A percentile compares a stretch with the other conserved stretches of the same genome.
Evolutionary conservation across 2,888 invertebrate genomes (phyloP).

Genomic region (Xestia xanthographa): DNA sequence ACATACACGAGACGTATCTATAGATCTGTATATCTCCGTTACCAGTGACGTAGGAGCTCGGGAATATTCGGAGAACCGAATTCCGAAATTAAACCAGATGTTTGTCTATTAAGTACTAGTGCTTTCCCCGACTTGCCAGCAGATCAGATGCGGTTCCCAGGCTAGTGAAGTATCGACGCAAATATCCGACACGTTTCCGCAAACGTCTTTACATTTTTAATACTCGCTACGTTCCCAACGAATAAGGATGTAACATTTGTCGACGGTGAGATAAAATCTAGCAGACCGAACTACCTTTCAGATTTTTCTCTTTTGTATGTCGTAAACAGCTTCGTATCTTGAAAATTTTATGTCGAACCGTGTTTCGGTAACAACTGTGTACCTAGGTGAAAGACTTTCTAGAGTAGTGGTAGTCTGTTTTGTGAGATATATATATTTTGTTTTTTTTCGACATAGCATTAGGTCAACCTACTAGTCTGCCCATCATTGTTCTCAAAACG

Average conservation of each 20-base stretch:
- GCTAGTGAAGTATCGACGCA: conserved; percentile 44
- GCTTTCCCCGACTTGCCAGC: conserved; percentile 17
- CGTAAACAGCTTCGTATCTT: conserved; percentile 47
- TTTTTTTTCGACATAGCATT: too few species aligned
- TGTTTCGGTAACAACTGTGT: conserved; percentile 22
- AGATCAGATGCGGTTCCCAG: conserved; percentile 37
- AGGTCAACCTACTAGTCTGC: conserved; percentile 1
- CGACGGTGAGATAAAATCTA: conserved; percentile 53
- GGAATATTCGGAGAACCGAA: conserved; percentile 40
- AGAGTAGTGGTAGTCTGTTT: conserved; percentile 2
- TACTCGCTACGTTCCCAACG: conserved; percentile 32
- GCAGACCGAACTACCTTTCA: conserved; percentile 38
- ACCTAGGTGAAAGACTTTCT: conserved; percentile 3
- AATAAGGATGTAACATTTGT: conserved; percentile 52
- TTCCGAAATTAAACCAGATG: conserved; percentile 42
- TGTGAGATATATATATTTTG: background rate
- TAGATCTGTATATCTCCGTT: conserved; percentile 17
- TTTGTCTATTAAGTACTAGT: conserved; percentile 32
- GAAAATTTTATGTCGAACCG: conserved; percentile 42
- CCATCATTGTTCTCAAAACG: background rate
- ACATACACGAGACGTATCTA: conserved; percentile 15
- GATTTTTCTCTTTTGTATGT: conserved; percentile 55
- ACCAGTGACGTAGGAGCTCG: background rate
- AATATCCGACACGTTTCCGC: conserved; percentile 47
- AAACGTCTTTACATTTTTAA: conserved; percentile 53